phyloP scores from a whole-genome alignment of 2,113 vertebrate species.

The Carassius gibelio region DNA sequence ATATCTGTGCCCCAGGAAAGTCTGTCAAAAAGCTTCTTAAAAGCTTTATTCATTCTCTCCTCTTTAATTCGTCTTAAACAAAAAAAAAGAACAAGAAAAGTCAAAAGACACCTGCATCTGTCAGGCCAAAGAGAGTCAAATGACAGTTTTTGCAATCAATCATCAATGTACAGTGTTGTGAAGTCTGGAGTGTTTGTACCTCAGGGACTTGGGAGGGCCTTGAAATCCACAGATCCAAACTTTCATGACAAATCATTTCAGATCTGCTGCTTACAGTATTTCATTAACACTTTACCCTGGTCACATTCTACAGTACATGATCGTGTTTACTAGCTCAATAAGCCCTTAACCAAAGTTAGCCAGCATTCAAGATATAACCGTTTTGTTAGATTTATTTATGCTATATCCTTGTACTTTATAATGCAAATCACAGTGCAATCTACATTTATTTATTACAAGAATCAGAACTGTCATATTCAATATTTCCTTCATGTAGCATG shows the following conservation, averaged over 20 bases:
- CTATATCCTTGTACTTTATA: slow-evolving; percentile 99
- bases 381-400: slow-evolving; percentile 98
- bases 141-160: slow-evolving; percentile 12
- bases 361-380: slow-evolving; percentile 86
- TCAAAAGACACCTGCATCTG: slow-evolving; percentile 6
- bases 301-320: slow-evolving; percentile 74
- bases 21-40: slow-evolving; percentile 7
- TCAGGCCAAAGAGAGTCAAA: slow-evolving; percentile 45
- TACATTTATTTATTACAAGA: slow-evolving; percentile 99
- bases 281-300: slow-evolving; percentile 64
- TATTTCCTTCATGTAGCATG: slow-evolving; percentile 85
- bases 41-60: neutral
- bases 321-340: slow-evolving; percentile 88
- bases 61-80: neutral
- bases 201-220: slow-evolving; percentile 54
- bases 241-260: slow-evolving; percentile 19
- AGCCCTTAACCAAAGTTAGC: slow-evolving; percentile 97
- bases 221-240: slow-evolving; percentile 2
- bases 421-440: slow-evolving; percentile 99
- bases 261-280: slow-evolving; percentile 63
- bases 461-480: slow-evolving; percentile 97
- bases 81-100: neutral
- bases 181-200: slow-evolving; percentile 56
- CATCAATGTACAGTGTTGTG: slow-evolving; percentile 33
- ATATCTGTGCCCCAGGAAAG: neutral